Evolutionary conservation across 2,113 vertebrate species (phyloP).

Genomic region (Ptychochromis oligacanthus): DNA sequence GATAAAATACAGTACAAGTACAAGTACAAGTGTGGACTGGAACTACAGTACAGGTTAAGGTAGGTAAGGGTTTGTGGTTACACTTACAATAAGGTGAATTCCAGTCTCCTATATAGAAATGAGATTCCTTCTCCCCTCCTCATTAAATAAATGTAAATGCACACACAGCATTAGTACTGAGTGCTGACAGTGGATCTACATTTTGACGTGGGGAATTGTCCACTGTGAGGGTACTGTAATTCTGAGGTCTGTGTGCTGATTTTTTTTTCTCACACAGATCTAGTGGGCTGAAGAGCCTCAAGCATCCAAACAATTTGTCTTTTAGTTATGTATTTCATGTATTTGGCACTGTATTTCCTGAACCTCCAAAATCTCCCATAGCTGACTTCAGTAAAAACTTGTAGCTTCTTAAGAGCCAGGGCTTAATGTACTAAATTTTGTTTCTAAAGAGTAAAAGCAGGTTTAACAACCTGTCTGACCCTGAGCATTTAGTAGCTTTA

Average conservation of each 20-base stretch:
- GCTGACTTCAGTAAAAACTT: background rate
- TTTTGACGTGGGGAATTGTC: background rate
- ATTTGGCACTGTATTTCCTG: background rate
- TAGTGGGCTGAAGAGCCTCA: background rate
- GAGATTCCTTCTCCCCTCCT: too few relatives aligned
- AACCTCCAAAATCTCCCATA: background rate
- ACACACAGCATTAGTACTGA: background rate
- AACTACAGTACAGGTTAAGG: background rate
- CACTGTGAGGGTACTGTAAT: background rate
- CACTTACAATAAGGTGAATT: too few relatives aligned
- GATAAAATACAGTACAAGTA: background rate
- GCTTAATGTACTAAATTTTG: background rate
- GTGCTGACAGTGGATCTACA: background rate
- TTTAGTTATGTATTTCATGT: background rate
- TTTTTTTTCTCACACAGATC: background rate
- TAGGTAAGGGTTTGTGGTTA: too few relatives aligned
- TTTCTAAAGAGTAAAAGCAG: background rate
- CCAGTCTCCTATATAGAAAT: too few relatives aligned
- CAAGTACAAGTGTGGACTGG: background rate
- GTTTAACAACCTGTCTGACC: background rate
- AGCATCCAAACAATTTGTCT: background rate
- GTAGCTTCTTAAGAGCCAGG: background rate
- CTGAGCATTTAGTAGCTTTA: constrained; percentile 27
- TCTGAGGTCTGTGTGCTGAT: too few relatives aligned
- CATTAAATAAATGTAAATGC: too few relatives aligned